phyloP scores from a whole-genome alignment of 2,888 invertebrate species.

The Escarpia spicata region DNA sequence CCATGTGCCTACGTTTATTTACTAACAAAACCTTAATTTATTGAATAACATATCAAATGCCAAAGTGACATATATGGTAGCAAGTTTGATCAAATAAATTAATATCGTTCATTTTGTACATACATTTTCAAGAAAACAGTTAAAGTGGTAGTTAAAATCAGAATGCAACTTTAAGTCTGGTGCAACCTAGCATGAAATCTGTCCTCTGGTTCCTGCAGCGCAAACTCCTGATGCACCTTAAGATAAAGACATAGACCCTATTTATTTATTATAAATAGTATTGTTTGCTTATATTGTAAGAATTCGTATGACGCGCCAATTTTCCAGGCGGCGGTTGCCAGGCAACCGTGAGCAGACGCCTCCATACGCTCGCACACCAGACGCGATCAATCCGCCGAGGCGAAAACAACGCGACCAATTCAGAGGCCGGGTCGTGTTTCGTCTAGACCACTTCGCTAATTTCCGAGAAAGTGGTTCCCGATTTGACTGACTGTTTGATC shows the following conservation, averaged over 20 bases:
- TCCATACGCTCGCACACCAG: background rate
- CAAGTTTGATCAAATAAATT: too few species aligned
- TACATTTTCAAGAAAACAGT: too few species aligned
- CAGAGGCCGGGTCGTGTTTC: background rate
- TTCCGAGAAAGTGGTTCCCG: constrained; percentile 6
- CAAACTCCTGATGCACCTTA: background rate
- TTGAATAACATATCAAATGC: too few species aligned
- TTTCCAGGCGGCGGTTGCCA: background rate
- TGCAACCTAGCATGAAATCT: too few species aligned
- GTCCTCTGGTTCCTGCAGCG: background rate
- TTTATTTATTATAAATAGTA: background rate
- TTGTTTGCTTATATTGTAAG: background rate
- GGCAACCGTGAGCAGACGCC: background rate
- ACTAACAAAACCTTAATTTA: too few species aligned
- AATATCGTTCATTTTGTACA: too few species aligned
- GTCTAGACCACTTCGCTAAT: constrained; percentile 13
- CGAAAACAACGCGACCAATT: constrained; percentile 10
- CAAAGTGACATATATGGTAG: too few species aligned
- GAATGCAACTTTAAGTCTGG: too few species aligned
- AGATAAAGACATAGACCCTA: background rate
- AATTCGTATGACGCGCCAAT: constrained; percentile 16
- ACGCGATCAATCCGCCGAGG: constrained; percentile 16
- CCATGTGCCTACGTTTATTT: too few species aligned
- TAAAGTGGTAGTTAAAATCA: too few species aligned
- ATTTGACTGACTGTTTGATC: background rate